Base-by-base conservation (phyloP, 2,888 invertebrate species). In the Augiades crinisus region DNA sequence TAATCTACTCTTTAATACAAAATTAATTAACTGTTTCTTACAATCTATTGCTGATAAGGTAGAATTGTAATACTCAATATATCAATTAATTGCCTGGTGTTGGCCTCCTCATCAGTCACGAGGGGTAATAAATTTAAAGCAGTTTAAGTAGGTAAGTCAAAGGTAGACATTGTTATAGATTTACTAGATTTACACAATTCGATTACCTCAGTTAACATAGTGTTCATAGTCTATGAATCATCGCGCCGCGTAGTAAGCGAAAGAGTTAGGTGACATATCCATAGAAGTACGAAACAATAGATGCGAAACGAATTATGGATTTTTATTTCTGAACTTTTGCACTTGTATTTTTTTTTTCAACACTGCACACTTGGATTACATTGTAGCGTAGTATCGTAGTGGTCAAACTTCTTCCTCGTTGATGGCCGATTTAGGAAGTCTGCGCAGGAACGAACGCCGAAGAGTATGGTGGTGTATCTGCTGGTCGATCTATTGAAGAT, bases 61-160 rank as follows among this genome's bases (percentile, higher is more conserved):
- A 46, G 46, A 46, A 4, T n/a, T 24, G n/a, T 46, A 46, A n/a
- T 46, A 47, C 8, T 47, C 38, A 38, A 47, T 47, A 13, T 14
- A 12, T 47, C 38, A n/a, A 38, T 47, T 27, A 46, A 27, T 46
- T 46, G 46, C 16, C 21, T 17, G 3, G 31, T 46, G 22, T 22
- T 10, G 10, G 17, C 8, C n/a, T 16, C 27, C 22, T 44, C 44
- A 13, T 27, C 31, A 7, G 7, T 27, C 4, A 17, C 6, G 13
- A 17, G 17, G 4, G 24, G 24, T 19, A 44, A 44, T 31, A 21
- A 40, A 40, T 24, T 40, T 22, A 22, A 22, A 22, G 22, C 22
- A 22, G 22, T 22, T 22, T 22, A 6, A n/a, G n/a, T n/a, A n/a
- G n/a, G n/a, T 12, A 12, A 5, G 33, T 31, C 14, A 31, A 14